Base-by-base conservation (phyloP, 2,888 invertebrate genomes). In the Andrena chrysosceles region DNA sequence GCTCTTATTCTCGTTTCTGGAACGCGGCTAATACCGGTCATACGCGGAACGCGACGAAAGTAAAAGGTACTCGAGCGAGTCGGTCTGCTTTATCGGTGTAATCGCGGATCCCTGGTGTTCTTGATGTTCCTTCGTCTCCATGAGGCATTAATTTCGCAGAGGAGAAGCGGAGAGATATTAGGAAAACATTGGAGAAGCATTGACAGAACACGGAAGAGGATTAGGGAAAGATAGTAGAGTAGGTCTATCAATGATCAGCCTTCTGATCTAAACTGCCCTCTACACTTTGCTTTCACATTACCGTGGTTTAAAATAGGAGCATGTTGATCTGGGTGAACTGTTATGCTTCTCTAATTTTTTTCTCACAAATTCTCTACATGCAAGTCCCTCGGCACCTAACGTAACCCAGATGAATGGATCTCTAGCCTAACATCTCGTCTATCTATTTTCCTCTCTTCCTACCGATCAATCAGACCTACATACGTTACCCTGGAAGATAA, bases 11-110 rank as follows among this genome's bases (percentile, higher is more conserved):
- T 29, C 35, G 78, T 78, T 78, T 66, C 80, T 71, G 60, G 66
- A 60, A 31, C 79, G 56, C 60, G 54, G 63, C 33, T 67, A 70
- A 78, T 71, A 71, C 71, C 71, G 80, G 79, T 78, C 71, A 48
- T 48, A 56, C 26, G 69, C 67, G 42, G 42, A 52, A 8, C 62
- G 62, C 54, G 66, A 62, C 31, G 79, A 80, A 80, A 80, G 80
- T 80, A 80, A 80, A 80, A 80, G 80, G 80, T 54, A 52, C 23
- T 13, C 29, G 10, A 23, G 23, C 23, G 31, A 42, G 71, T 20
- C 42, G 42, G 42, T 42, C 42, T 52, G 52, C 52, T 52, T 56
- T 56, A 56, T 26, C 23, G 23, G 23, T 26, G 56, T 23, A 56
- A 56, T 56, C 56, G 56, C 56, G 56, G 23, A 56, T 56, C 56